Evolutionary conservation across 2,888 invertebrate genomes (phyloP).

Genomic region (Hemistola chrysoprasaria): DNA sequence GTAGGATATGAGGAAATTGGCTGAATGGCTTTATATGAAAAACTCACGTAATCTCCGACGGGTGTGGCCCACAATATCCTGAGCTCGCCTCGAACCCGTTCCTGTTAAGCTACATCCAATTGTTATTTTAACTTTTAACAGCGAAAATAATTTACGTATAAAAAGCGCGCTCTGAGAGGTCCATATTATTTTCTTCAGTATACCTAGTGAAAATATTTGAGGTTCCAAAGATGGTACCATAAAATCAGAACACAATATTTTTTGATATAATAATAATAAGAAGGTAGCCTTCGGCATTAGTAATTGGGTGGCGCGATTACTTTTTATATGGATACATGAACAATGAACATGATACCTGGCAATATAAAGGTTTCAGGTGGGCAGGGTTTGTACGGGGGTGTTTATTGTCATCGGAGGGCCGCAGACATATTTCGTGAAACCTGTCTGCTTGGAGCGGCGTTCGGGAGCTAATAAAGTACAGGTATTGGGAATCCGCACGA

Average conservation of each 20-base stretch:
- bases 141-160: constrained; percentile 29
- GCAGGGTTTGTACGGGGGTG: constrained; percentile 50
- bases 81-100: constrained; percentile 57
- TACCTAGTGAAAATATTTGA: constrained; percentile 21
- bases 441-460: constrained; percentile 30
- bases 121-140: constrained; percentile 54
- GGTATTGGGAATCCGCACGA: constrained; percentile 44
- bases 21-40: constrained; percentile 80
- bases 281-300: constrained; percentile 37
- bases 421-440: constrained; percentile 57
- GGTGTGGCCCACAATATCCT: constrained; percentile 70
- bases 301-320: constrained; percentile 46
- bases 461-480: constrained; percentile 59
- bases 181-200: constrained; percentile 20
- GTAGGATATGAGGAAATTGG: constrained; percentile 80
- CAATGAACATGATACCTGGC: constrained; percentile 57
- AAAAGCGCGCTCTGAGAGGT: constrained; percentile 14
- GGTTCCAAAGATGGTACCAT: constrained; percentile 15
- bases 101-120: constrained; percentile 51
- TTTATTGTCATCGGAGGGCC: constrained; percentile 58
- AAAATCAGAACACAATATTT: constrained; percentile 27
- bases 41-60: constrained; percentile 74
- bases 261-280: constrained; percentile 19
- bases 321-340: constrained; percentile 52
- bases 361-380: constrained; percentile 62